Conservation (phyloP, 1,140 invertebrate genomes). For the Bombus waltoni region DNA sequence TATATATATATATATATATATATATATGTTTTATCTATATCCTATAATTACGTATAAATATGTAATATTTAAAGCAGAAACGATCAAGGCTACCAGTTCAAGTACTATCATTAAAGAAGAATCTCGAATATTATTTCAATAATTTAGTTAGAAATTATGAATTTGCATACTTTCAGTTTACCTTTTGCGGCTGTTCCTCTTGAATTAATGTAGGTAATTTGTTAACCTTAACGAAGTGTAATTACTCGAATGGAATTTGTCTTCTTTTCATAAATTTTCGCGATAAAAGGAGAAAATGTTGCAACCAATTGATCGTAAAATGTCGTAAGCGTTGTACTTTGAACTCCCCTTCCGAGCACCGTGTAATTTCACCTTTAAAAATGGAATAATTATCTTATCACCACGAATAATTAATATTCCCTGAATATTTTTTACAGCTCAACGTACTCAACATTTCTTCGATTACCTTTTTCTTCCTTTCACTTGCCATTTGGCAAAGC, state of each 20-base stretch:
- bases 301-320: not conserved
- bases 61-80: not conserved
- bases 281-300: not conserved
- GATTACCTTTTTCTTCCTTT: slow-evolving; percentile 43
- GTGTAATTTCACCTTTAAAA: not conserved
- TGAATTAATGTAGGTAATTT: not conserved
- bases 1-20: too few species aligned
- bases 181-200: not conserved
- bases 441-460: slow-evolving; percentile 10
- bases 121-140: not conserved
- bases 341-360: not conserved
- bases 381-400: slow-evolving; percentile 38
- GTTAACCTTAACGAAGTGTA: not conserved
- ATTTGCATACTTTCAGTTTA: not conserved
- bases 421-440: slow-evolving; percentile 10
- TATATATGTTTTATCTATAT: not conserved
- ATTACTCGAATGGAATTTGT: not conserved
- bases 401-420: slow-evolving; percentile 14
- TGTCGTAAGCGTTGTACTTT: not conserved
- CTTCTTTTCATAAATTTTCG: not conserved
- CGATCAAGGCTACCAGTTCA: not conserved
- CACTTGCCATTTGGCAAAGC: not conserved
- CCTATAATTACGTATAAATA: not conserved
- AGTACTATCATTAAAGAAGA: not conserved
- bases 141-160: not conserved